Base-by-base conservation (phyloP, 1,140 invertebrate genomes). In the Megalopta genalis region DNA sequence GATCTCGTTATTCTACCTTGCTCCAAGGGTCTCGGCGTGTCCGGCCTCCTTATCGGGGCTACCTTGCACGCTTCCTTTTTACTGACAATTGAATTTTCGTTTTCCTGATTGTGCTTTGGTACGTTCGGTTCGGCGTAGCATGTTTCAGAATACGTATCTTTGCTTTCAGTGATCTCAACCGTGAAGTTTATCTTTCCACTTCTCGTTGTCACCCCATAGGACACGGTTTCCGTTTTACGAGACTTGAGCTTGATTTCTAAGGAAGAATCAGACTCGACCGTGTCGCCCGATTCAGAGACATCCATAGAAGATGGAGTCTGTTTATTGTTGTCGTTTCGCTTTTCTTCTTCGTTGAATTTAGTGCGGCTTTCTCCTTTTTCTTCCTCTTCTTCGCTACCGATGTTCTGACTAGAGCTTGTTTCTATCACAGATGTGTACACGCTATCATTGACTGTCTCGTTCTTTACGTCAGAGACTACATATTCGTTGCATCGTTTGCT, bases 1-100 rank as follows among this genome's bases (percentile, higher is more conserved):
- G 84, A 86, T 25, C 84, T 84, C 5, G 84, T 86, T 10, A 86
- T 64, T 16, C 83, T 86, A n/a, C 57, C 66, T 10, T 72, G 71
- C 25, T 85, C 80, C 10, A n/a, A 9, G 23, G 83, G 73, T 16
- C 75, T 70, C 2, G 78, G 69, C 7, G 37, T 75, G 42, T 86
- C 84, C 0, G 21, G 46, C 46, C 37, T 85, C 14, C 71, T 68
- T 21, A 68, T 68, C 6, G 18, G 64, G 2, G n/a, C 42, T 12
- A 62, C 18, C 7, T 74, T 84, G 6, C 8, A 60, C 2, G 14
- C 16, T 59, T 84, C 82, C 14, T 64, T 77, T 0, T 68, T 68
- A 39, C 9, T 21, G 52, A 5, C 10, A 18, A 8, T 71, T 25
- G 59, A 23, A 71, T 67, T 32, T 25, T 77, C 37, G 21, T 32